Percentiles rank a stretch among this genome's conserved stretches.
Conservation (phyloP, 2,888 invertebrate genomes). For the Agriotes lineatus region DNA sequence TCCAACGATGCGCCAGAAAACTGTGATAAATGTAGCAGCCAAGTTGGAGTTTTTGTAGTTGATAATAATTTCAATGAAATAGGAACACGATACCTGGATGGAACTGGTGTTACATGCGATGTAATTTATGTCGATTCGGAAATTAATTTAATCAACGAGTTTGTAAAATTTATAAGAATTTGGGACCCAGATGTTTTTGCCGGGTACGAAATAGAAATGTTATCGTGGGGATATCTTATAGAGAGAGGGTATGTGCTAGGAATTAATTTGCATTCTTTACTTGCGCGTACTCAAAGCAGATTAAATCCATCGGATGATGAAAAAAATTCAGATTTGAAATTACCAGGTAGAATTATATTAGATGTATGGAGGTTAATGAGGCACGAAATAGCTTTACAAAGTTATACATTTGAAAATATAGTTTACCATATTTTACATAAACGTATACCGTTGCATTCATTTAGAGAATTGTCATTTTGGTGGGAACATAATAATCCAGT, state of each 20-base stretch:
- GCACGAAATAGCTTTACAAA: slow-evolving; percentile 85
- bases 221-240: slow-evolving; percentile 93
- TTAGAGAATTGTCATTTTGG: slow-evolving; percentile 79
- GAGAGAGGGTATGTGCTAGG: slow-evolving; percentile 82
- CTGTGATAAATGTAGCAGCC: slow-evolving; percentile 55
- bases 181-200: slow-evolving; percentile 94
- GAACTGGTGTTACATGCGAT: slow-evolving; percentile 62
- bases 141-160: slow-evolving; percentile 73
- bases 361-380: slow-evolving; percentile 95
- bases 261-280: slow-evolving; percentile 64
- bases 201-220: slow-evolving; percentile 93
- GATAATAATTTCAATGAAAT: slow-evolving; percentile 52
- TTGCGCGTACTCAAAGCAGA: slow-evolving; percentile 61
- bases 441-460: slow-evolving; percentile 82
- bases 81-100: slow-evolving; percentile 52
- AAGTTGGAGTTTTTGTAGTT: slow-evolving; percentile 71
- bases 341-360: slow-evolving; percentile 90
- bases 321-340: slow-evolving; percentile 69
- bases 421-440: slow-evolving; percentile 90
- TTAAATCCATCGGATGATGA: slow-evolving; percentile 56
- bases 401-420: slow-evolving; percentile 94
- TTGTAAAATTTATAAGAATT: slow-evolving; percentile 75
- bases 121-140: slow-evolving; percentile 76
- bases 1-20: slow-evolving; percentile 77
- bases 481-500: slow-evolving; percentile 75